These are phyloP conservation scores for Lucinisca nassula DNA, from an alignment of 2,888 invertebrate genomes.

Conservation along the genomic window DNA sequence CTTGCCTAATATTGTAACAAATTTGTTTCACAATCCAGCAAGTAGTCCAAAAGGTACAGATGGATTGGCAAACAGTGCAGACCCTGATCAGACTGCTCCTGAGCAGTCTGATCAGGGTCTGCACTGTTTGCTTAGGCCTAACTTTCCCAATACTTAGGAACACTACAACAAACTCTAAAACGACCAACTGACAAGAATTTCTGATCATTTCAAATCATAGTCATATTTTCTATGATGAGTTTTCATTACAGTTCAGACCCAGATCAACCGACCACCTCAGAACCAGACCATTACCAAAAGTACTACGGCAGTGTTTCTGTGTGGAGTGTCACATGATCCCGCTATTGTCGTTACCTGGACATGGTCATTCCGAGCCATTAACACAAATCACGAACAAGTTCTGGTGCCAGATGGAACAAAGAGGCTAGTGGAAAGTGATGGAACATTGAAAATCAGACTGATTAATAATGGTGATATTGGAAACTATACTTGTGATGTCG, in stretches of 20 bases:
- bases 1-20: too few relatives aligned
- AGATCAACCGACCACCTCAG: slow-evolving; percentile 97
- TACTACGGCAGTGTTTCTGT: slow-evolving; percentile 97
- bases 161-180: too few relatives aligned
- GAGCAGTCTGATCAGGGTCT: too few relatives aligned
- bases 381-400: slow-evolving; percentile 32
- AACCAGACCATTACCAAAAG: slow-evolving; percentile 97
- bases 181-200: too few relatives aligned
- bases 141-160: too few relatives aligned
- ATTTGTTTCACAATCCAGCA: too few relatives aligned
- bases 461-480: slow-evolving; percentile 94
- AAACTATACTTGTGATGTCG: slow-evolving; percentile 96
- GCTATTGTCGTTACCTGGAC: slow-evolving; percentile 88
- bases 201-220: too few relatives aligned
- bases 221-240: too few relatives aligned
- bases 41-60: too few relatives aligned
- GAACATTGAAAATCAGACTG: slow-evolving; percentile 93
- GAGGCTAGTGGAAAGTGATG: slow-evolving; percentile 89
- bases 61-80: too few relatives aligned
- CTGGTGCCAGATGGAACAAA: slow-evolving; percentile 66
- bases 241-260: slow-evolving; percentile 95
- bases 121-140: too few relatives aligned
- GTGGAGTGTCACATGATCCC: slow-evolving; percentile 96
- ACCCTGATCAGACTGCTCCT: too few relatives aligned
- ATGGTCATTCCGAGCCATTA: slow-evolving; percentile 79